A percentile compares a stretch with the other conserved stretches of the same genome.
phyloP scores from a whole-genome alignment of 2,888 invertebrate species.

The Dilophus febrilis region DNA sequence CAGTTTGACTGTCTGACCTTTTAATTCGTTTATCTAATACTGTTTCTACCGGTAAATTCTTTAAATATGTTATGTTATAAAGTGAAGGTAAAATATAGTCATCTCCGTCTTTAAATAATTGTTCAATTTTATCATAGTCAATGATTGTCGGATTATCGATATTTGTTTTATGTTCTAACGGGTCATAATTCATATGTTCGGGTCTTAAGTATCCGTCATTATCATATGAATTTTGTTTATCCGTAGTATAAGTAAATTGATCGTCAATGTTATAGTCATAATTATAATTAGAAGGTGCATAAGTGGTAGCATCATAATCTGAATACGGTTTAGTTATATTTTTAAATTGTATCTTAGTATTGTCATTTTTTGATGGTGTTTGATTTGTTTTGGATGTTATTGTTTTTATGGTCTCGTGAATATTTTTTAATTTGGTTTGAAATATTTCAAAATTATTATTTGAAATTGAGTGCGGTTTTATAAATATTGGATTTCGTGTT shows the following conservation, averaged over 20 bases:
- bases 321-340: too few species aligned
- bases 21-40: neutral
- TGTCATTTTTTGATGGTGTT: conserved; percentile 1
- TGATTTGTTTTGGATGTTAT: neutral
- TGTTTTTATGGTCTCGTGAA: too few species aligned
- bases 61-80: neutral
- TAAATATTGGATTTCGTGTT: too few species aligned
- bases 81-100: neutral
- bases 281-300: conserved; percentile 1
- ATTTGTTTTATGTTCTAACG: conserved; percentile 10
- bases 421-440: neutral
- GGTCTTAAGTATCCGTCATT: conserved; percentile 23
- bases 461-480: too few species aligned
- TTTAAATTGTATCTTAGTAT: too few species aligned
- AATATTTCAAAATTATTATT: neutral
- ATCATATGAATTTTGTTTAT: conserved; percentile 9
- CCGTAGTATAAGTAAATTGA: too few species aligned
- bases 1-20: too few species aligned
- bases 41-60: neutral
- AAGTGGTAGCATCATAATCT: conserved; percentile 3
- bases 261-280: neutral
- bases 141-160: too few species aligned
- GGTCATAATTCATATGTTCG: conserved; percentile 17
- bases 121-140: conserved; percentile 1
- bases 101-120: conserved; percentile 3